Evolutionary conservation across 2,888 invertebrate genomes (phyloP), one percentile per base, ranked within the genome.

Genomic region (Agriopis aurantiaria): DNA sequence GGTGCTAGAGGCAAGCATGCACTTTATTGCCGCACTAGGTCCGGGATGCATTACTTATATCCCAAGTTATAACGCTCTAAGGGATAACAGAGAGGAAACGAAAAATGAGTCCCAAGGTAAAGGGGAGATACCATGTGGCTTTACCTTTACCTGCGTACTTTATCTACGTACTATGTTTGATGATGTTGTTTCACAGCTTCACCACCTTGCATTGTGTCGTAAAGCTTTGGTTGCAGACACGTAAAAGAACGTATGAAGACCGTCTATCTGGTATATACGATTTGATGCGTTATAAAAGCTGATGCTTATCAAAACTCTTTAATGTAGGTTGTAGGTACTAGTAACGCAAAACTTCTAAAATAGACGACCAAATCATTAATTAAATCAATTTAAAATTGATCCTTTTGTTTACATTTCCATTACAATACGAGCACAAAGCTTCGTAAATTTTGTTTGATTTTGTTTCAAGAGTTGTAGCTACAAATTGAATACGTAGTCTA

Each of bases 51-150:
- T 86, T 86, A 33, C 33, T 33, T 33, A 84, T 84, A 82, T 79
- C 78, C 75, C 76, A 81, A 88, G 85, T 87, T 86, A 86, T 86
- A 66, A 78, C 76, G 81, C 85, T 87, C 85, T 79, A 82, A 81
- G 88, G 85, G 85, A 84, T 78, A 78, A 81, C 79, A 62, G 62
- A 62, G 45, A 53, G 53, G 43, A 73, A 70, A 77, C 81, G 85
- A 87, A 85, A 85, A 86, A 91, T 87, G 81, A 84, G 80, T 89
- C 88, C 89, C 88, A 82, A 82, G 87, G 82, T 75, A 85, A 85
- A 82, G 83, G 85, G 86, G 82, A 78, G 80, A 77, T 75, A 70
- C 65, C 71, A 66, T 71, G 74, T 68, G 61, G 71, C 73, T 76
- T 73, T 72, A 77, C 33, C 33, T 33, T 23, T 23, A 23, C 66